Base-by-base conservation (phyloP, 2,888 invertebrate genomes). In the Pseudococcus jackbeardsleyi region DNA sequence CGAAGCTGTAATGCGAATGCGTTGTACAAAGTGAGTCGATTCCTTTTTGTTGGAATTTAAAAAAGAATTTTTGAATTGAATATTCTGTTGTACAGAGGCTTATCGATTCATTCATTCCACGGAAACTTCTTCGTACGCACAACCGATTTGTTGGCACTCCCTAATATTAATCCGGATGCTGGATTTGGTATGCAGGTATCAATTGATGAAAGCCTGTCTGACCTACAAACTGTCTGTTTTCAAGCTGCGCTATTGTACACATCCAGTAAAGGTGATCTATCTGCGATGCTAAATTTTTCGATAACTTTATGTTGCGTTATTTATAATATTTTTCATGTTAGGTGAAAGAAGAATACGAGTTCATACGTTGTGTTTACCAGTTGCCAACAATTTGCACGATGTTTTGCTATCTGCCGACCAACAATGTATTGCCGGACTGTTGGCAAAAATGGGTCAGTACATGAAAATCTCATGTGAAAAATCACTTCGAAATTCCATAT, bases 51-150 rank as follows among this genome's bases (percentile, higher is more conserved):
- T 84, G 19, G 42, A 64, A 19, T 19, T 11, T 9, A 0, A 11
- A 84, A 84, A 84, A 11, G 19, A 22, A n/a, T 72, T 5, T 48
- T 11, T 15, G n/a, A 33, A 42, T 26, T 64, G 4, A 72, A 11
- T 84, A 89, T 89, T 85, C 88, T 89, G 82, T 87, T 88, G 90
- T 90, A 4, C 91, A 94, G 95, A 91, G 99, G 99, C 19, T 93
- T 99, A 89, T 94, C 97, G 42, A 97, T 99, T 90, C 98, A 99
- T 92, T 98, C 98, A 91, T 99, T 99, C 95, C 99, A 99, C 93
- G 99, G 99, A 68, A 99, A 99, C 92, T 99, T 99, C 94, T 99
- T 99, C 92, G 99, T 99, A 85, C 94, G 99, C 5, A 99, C 99
- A 0, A 98, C 99, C 5, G 99, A 99, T 93, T 93, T 99, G 88